Evolutionary conservation across 2,113 vertebrate species (phyloP).

Genomic region (Periophthalmus modestus): DNA sequence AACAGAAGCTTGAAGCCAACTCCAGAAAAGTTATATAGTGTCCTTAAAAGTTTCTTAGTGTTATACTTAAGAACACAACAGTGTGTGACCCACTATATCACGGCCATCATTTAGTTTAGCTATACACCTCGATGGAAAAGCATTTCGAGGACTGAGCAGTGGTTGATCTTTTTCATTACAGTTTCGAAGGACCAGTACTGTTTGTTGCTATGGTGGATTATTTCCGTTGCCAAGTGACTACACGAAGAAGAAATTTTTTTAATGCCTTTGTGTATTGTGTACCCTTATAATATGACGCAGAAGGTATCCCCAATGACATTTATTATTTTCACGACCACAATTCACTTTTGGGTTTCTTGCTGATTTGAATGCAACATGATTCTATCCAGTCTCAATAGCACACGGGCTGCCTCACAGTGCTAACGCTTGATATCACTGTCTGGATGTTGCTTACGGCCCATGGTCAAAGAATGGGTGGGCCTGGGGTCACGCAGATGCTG

Average conservation of each 20-base stretch:
- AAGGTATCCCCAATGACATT: background rate
- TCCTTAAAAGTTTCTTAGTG: too few species aligned
- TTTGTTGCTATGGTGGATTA: background rate
- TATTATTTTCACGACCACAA: background rate
- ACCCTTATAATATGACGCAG: too few species aligned
- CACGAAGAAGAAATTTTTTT: background rate
- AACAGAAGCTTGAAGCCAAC: too few species aligned
- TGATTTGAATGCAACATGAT: background rate
- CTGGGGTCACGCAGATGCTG: conserved; percentile 30
- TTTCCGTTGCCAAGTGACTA: background rate
- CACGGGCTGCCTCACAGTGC: conserved; percentile 7
- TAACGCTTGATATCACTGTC: conserved; percentile 12
- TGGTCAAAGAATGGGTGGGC: conserved; percentile 45
- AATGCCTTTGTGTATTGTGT: background rate
- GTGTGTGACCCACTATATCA: too few species aligned
- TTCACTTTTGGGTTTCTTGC: background rate
- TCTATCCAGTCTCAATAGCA: background rate
- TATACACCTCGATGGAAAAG: background rate
- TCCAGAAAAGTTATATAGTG: too few species aligned
- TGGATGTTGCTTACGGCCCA: conserved; percentile 19
- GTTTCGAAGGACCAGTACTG: background rate
- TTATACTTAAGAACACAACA: too few species aligned
- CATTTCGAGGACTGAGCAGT: background rate
- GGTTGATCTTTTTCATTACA: background rate
- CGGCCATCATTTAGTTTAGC: background rate